phyloP scores from a whole-genome alignment of 2,888 invertebrate genomes.

The Odontothrips loti region DNA sequence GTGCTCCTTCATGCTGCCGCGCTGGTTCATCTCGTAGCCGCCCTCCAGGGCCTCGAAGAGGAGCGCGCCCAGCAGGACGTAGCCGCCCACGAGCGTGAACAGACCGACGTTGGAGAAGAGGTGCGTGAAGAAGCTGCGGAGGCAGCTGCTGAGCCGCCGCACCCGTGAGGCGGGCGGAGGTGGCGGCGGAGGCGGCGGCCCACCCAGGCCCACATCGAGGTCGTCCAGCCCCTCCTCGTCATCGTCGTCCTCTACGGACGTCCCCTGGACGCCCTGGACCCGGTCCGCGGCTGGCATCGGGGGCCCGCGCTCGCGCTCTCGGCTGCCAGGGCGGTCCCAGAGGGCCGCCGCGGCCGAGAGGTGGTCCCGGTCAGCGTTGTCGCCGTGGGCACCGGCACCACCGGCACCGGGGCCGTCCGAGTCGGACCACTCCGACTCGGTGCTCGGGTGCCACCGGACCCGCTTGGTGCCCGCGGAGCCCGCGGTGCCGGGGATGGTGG shows the following conservation, averaged over 20 bases:
- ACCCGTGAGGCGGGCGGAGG: neutral
- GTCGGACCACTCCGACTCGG: conserved; percentile 7
- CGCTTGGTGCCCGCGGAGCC: neutral
- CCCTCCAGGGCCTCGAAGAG: conserved; percentile 72
- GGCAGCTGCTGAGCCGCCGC: conserved; percentile 41
- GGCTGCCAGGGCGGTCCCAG: neutral
- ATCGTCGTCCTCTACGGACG: neutral
- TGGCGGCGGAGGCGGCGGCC: neutral
- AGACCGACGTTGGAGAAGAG: conserved; percentile 66
- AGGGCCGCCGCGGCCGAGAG: neutral
- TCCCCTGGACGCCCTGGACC: neutral
- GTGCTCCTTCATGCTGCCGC: conserved; percentile 59
- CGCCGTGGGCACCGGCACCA: neutral
- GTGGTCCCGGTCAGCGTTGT: neutral
- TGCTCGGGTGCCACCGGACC: conserved; percentile 18
- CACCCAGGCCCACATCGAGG: neutral
- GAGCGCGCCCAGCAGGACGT: conserved; percentile 69
- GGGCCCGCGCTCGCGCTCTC: neutral
- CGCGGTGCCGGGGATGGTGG: neutral
- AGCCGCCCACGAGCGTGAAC: conserved; percentile 66
- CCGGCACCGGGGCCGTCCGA: neutral
- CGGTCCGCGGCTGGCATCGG: neutral
- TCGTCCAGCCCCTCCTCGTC: conserved; percentile 3
- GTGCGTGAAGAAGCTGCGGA: conserved; percentile 51
- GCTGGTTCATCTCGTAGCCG: conserved; percentile 61